Base-by-base conservation (phyloP, 2,113 vertebrate species). In the Pelmatolapia mariae region DNA sequence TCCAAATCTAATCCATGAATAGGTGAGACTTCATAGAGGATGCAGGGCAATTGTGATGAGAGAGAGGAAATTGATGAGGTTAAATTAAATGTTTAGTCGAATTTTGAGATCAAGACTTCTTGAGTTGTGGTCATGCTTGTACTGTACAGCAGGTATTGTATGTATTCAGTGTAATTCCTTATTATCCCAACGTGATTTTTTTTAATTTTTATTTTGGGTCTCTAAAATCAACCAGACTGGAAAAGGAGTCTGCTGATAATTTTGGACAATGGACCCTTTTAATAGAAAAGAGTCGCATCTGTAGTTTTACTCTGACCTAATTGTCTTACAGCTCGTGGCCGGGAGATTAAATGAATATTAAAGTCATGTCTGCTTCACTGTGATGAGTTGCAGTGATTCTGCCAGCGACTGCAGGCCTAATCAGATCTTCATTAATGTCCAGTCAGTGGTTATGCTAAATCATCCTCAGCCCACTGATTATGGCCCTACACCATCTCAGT, bases 391-490 rank as follows among this genome's bases (percentile, higher is more conserved):
- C 59, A 53, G 24, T 15, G 29, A 52, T 38, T 83, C 56, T 83
- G 76, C 73, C 73, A 76, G 73, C 4, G 68, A 78, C 29, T 3
- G 11, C 40, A 31, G 38, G 19, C 50, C 71, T 71, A 68, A 91
- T 91, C 68, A 54, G 50, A 82, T 59, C 83, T 61, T 81, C 16
- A 85, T 90, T 90, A 78, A 61, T 76, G 53, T 87, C 81, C 56
- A 84, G 19, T 61, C 26, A 10, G 68, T 54, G 47, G 56, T 63
- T 19, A 24, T 31, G 43, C 36, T 63, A 66, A 84, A 85, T 92
- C 61, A 84, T 78, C 40, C 40, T 83, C 43, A 47, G 18, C 33
- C 57, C 12, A 1, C 45, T 76, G 40, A 86, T 73, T 71, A 18
- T 29, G 68, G 15, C 7, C 53, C 29, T 56, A 5, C 18, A 87